Evolutionary conservation across 2,888 invertebrate species (phyloP).

Genomic region (Drosophila kanekoi): DNA sequence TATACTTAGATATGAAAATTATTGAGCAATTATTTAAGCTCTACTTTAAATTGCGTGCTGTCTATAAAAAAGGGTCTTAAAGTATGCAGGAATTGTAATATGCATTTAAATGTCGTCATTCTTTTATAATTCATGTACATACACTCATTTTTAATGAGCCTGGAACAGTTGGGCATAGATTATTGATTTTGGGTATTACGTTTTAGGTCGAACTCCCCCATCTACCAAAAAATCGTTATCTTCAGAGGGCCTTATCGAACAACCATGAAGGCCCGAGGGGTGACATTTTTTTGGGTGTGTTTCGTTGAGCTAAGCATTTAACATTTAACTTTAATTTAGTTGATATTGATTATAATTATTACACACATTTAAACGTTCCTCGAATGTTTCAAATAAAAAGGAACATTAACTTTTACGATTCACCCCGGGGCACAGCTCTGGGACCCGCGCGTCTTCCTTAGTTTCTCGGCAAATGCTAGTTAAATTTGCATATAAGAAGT

Average conservation of each 20-base stretch:
- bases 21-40: too few relatives aligned
- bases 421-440: neutral
- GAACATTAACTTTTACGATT: neutral
- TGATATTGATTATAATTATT: slow-evolving; percentile 9
- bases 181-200: neutral
- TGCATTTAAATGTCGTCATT: too few relatives aligned
- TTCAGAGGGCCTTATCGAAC: neutral
- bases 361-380: neutral
- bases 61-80: too few relatives aligned
- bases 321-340: slow-evolving; percentile 1
- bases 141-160: too few relatives aligned
- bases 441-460: neutral
- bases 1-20: too few relatives aligned
- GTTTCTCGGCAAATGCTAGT: too few relatives aligned
- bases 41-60: too few relatives aligned
- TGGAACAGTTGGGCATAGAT: neutral
- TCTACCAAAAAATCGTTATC: neutral
- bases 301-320: neutral
- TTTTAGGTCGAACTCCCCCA: neutral
- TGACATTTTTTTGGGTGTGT: neutral
- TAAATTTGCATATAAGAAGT: neutral
- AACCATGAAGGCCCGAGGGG: neutral
- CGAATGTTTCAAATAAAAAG: neutral
- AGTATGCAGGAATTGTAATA: too few relatives aligned
- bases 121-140: too few relatives aligned